Evolutionary conservation across 2,888 invertebrate species (phyloP), one percentile per base, ranked within the genome.

Genomic region (Flexamia atlantica): DNA sequence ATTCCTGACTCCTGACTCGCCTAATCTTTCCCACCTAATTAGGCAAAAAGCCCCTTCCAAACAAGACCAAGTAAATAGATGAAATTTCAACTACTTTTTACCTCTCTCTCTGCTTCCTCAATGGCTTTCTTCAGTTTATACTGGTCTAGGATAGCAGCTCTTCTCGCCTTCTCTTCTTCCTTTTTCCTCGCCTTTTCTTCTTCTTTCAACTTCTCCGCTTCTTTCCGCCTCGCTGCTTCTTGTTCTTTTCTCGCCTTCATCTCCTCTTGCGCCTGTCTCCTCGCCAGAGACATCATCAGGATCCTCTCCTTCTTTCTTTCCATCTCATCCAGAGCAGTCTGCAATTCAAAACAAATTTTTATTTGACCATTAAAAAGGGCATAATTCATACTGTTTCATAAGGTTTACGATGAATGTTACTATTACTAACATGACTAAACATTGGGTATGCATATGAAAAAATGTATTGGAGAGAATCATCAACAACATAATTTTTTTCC

Each of bases 41-140:
- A n/a, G n/a, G n/a, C n/a, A n/a, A n/a, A n/a, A n/a, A n/a, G n/a
- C n/a, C n/a, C n/a, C n/a, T n/a, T n/a, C n/a, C n/a, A n/a, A n/a
- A n/a, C n/a, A n/a, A n/a, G n/a, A n/a, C n/a, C n/a, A n/a, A n/a
- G n/a, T n/a, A n/a, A n/a, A n/a, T n/a, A n/a, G n/a, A n/a, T n/a
- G n/a, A n/a, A n/a, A 36, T 9, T 36, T 46, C 4, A 60, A 60
- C 28, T 7, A 72, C 30, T 28, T 85, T 89, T 86, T 88, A 95
- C 96, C 92, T 97, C 97, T 89, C 96, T 91, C 90, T 97, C 97
- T 30, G 97, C 97, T 91, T 97, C 97, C 90, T 98, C 97, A 86
- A 97, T 94, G 83, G 97, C 96, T 91, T 98, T 98, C 90, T 98
- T 97, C 87, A 97, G 92, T 91, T 97, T 96, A 91, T 98, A 97